phyloP scores from a whole-genome alignment of 2,797 vertebrate genomes.

The Pyrocephalus nanus region DNA sequence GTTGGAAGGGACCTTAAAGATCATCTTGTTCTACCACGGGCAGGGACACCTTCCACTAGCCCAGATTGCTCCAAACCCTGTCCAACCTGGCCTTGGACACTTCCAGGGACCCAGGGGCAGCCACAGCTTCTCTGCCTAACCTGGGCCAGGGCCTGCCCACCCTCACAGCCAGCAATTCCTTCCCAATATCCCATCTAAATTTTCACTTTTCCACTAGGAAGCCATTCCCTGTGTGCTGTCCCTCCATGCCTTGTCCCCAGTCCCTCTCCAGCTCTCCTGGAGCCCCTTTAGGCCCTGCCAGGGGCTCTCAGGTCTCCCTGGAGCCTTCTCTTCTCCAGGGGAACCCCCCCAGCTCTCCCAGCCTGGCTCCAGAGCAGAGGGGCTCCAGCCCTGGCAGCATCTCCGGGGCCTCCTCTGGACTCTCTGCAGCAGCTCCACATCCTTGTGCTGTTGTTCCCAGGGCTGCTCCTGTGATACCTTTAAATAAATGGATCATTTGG shows the following conservation, averaged over 20 bases:
- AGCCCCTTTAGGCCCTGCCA: background rate
- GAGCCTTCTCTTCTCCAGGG: background rate
- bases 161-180: background rate
- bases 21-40: background rate
- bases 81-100: background rate
- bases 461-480: background rate
- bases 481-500: no score
- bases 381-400: background rate
- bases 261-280: background rate
- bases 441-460: background rate
- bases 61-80: background rate
- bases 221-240: no score
- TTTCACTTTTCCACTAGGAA: no score
- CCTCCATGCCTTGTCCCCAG: no score
- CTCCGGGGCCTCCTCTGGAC: background rate
- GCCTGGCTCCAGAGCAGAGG: background rate
- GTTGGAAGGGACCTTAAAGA: no score
- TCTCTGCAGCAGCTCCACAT: background rate
- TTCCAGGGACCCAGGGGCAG: background rate
- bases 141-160: background rate
- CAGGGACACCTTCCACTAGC: background rate
- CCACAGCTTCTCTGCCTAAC: background rate
- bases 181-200: background rate
- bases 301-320: background rate
- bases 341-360: background rate